phyloP scores from a whole-genome alignment of 1,140 invertebrate genomes.

The Orius insidiosus region DNA sequence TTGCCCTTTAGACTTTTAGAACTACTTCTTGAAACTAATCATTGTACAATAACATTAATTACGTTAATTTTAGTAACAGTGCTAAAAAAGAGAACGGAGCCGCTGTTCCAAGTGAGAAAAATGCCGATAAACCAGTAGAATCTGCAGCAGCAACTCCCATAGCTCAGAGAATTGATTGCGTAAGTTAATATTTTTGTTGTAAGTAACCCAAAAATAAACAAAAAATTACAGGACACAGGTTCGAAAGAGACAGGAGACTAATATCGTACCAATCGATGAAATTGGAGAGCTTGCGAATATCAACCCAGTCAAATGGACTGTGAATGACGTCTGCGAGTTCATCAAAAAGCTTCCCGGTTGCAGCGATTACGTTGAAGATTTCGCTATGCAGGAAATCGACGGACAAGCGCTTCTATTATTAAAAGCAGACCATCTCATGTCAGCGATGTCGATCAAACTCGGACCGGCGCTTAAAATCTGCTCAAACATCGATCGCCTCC shows the following conservation, averaged over 20 bases:
- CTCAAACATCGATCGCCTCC: constrained; percentile 47
- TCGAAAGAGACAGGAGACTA: not conserved
- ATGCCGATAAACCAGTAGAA: no score
- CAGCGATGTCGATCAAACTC: constrained; percentile 85
- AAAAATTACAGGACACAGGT: no score
- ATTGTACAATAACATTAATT: no score
- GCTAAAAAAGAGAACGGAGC: no score
- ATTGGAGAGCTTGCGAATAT: not conserved
- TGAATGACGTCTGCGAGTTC: constrained; percentile 23
- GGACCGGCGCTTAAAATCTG: constrained; percentile 91
- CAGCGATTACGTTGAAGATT: constrained; percentile 85
- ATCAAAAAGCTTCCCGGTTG: constrained; percentile 49
- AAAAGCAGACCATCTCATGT: constrained; percentile 90
- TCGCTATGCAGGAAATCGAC: constrained; percentile 87
- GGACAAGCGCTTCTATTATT: constrained; percentile 83
- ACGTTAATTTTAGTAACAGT: no score
- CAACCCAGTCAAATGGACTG: constrained; percentile 57
- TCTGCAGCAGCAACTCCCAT: no score
- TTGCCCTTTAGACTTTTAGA: no score
- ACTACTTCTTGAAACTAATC: no score
- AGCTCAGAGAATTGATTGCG: no score
- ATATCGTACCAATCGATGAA: not conserved
- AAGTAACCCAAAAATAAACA: no score
- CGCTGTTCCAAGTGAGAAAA: no score
- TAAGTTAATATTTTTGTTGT: no score